These are phyloP conservation scores for Epiblema foenella DNA, from an alignment of 2,888 invertebrate species.

Conservation along the genomic window DNA sequence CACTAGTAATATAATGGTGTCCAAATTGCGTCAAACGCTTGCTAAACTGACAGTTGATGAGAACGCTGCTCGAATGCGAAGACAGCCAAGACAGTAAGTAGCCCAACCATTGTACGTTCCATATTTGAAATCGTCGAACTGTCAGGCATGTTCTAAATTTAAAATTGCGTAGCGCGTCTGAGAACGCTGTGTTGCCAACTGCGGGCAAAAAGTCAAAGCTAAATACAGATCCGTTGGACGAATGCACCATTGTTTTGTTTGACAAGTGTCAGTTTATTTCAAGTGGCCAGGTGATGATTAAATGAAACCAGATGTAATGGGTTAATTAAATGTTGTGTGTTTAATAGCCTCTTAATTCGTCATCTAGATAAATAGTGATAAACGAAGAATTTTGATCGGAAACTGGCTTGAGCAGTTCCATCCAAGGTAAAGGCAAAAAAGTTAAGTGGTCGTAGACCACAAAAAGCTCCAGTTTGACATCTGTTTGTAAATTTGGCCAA, in stretches of 20 bases:
- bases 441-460: constrained; percentile 39
- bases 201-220: constrained; percentile 50
- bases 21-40: constrained; percentile 16
- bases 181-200: constrained; percentile 61
- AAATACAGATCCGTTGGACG: constrained; percentile 33
- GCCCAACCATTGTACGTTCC: constrained; percentile 51
- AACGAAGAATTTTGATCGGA: not conserved
- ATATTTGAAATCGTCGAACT: constrained; percentile 60
- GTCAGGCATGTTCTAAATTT: constrained; percentile 68
- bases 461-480: constrained; percentile 38
- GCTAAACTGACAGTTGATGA: constrained; percentile 11
- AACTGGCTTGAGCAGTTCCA: not conserved
- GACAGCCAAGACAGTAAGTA: constrained; percentile 7
- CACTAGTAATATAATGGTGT: not conserved
- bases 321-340: constrained; percentile 16
- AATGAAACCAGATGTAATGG: constrained; percentile 21
- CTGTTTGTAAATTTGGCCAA: constrained; percentile 32
- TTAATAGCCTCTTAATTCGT: not conserved
- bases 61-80: not conserved
- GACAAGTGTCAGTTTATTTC: constrained; percentile 26
- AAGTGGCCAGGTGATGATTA: constrained; percentile 30
- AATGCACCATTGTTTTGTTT: constrained; percentile 38
- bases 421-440: constrained; percentile 9
- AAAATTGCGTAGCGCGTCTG: constrained; percentile 68
- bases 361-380: not conserved